Evolutionary conservation across 30 jellyfish, hydroid and myxozoan genomes (phyloP).

Genomic region (Rhopilema esculentum): DNA sequence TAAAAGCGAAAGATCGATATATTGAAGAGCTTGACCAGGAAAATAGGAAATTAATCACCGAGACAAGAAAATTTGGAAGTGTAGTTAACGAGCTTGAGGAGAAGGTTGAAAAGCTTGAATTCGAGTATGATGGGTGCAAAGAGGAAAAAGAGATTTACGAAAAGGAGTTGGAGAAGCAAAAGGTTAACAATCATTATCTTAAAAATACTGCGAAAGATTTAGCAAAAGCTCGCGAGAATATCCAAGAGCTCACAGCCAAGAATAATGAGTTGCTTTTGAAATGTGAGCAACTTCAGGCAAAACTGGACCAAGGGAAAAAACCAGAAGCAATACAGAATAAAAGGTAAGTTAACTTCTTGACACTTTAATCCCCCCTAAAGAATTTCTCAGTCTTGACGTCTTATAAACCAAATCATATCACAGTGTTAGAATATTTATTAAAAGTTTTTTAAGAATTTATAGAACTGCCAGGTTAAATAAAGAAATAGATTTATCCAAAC

Average conservation of each 20-base stretch:
- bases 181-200: neutral
- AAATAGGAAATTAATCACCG: conserved; percentile 1
- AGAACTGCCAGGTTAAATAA: too few species aligned
- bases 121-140: neutral
- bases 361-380: too few species aligned
- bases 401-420: too few species aligned
- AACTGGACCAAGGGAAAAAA: neutral
- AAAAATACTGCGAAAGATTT: neutral
- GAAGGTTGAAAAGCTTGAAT: neutral
- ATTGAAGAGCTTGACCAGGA: neutral
- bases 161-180: neutral
- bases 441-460: too few species aligned
- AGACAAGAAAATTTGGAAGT: neutral
- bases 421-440: too few species aligned
- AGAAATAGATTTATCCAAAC: too few species aligned
- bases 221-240: neutral
- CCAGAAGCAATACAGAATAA: too few species aligned
- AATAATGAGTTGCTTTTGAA: neutral
- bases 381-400: too few species aligned
- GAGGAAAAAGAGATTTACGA: neutral
- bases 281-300: neutral
- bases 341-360: neutral
- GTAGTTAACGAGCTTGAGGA: neutral
- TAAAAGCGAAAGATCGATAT: neutral
- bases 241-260: neutral